These are phyloP conservation scores for Bufo gargarizans DNA, from an alignment of 2,113 vertebrate species.

Conservation along the genomic window DNA sequence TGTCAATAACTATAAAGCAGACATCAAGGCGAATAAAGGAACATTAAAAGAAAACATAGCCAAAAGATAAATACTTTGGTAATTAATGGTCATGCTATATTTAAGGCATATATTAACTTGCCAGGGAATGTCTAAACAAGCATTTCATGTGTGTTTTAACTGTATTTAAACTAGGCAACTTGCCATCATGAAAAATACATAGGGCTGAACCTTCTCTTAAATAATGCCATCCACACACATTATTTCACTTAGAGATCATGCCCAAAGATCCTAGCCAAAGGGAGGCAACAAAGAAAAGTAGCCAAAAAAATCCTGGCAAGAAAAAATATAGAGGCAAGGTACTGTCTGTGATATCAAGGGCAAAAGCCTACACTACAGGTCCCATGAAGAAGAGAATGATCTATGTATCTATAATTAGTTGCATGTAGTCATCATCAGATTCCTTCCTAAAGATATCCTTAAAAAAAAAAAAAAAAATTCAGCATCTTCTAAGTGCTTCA, in stretches of 20 bases:
- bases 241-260: background rate
- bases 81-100: slow-evolving; percentile 42
- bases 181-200: slow-evolving; percentile 18
- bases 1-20: slow-evolving; percentile 25
- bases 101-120: slow-evolving; percentile 20
- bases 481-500: background rate
- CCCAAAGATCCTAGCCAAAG: background rate
- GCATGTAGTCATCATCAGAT: background rate
- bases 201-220: background rate
- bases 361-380: background rate
- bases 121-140: slow-evolving; percentile 18
- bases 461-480: background rate
- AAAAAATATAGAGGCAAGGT: background rate
- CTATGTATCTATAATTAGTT: background rate
- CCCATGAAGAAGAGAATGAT: background rate
- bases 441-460: background rate
- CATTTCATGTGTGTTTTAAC: slow-evolving; percentile 1
- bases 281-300: background rate
- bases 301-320: background rate
- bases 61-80: slow-evolving; percentile 23
- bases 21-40: background rate
- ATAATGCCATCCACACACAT: background rate
- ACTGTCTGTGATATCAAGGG: background rate
- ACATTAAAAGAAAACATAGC: slow-evolving; percentile 6
- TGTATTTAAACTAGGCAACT: slow-evolving; percentile 7